Percentiles rank a stretch among this genome's conserved stretches.
phyloP scores from a whole-genome alignment of 2,113 vertebrate genomes.

The Pholis gunnellus region DNA sequence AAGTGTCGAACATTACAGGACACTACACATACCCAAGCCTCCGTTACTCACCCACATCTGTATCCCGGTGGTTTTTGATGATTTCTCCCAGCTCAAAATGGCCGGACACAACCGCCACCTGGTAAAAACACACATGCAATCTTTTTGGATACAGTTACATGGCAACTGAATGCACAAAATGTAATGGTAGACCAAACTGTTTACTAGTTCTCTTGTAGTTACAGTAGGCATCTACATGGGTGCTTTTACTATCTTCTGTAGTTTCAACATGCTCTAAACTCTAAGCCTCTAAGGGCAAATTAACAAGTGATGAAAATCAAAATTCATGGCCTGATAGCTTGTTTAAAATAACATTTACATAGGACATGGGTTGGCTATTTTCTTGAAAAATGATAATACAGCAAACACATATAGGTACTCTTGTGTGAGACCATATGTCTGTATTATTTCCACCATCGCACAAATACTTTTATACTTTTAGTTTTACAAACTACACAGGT shows the following conservation, averaged over 20 bases:
- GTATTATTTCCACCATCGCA: background rate
- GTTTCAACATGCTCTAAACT: background rate
- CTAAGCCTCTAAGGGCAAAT: background rate
- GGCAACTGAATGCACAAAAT: background rate
- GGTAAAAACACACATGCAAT: slow-evolving; percentile 26
- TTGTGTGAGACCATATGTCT: background rate
- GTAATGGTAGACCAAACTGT: background rate
- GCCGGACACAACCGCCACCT: slow-evolving; percentile 94
- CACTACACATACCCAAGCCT: background rate
- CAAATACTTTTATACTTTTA: slow-evolving; percentile 7
- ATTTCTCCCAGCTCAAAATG: slow-evolving; percentile 94
- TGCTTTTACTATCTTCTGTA: background rate
- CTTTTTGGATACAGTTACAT: background rate
- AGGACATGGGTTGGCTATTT: background rate
- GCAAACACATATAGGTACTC: background rate
- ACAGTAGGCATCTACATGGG: background rate
- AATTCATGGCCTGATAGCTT: background rate
- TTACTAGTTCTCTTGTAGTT: background rate
- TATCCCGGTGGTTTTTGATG: slow-evolving; percentile 91
- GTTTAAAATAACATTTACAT: background rate
- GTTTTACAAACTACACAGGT: slow-evolving; percentile 4
- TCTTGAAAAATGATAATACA: background rate
- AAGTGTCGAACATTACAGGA: background rate
- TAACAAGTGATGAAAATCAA: background rate
- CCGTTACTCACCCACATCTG: slow-evolving; percentile 88